phyloP scores from a whole-genome alignment of 2,113 vertebrate genomes.

The Dolichallabes microphthalmus region DNA sequence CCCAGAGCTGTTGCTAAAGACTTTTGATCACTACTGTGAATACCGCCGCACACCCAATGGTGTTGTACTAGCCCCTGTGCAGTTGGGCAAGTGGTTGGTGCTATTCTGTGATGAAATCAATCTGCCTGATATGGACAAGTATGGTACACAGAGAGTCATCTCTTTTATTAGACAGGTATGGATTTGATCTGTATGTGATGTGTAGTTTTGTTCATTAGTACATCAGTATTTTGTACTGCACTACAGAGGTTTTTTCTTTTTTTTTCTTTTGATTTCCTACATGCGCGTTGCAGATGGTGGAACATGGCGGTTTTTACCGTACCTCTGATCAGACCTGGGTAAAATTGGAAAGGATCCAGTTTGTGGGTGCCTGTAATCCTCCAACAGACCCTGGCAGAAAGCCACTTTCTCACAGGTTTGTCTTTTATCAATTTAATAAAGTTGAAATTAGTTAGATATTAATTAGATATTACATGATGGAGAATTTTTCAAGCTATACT shows the following conservation, averaged over 20 bases:
- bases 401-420: constrained; percentile 91
- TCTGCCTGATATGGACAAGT: constrained; percentile 98
- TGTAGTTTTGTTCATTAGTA: not conserved
- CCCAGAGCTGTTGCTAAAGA: constrained; percentile 94
- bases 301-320: constrained; percentile 97
- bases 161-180: constrained; percentile 96
- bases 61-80: constrained; percentile 93
- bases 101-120: constrained; percentile 99
- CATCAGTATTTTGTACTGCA: not conserved
- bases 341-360: constrained; percentile 97
- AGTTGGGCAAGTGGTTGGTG: constrained; percentile 96
- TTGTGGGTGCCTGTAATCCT: constrained; percentile 97
- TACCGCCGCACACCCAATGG: constrained; percentile 94
- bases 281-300: constrained; percentile 85
- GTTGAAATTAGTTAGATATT: not conserved
- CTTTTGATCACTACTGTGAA: constrained; percentile 98
- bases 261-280: not conserved
- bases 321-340: constrained; percentile 98
- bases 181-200: not conserved
- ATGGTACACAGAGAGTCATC: constrained; percentile 96
- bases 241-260: not conserved
- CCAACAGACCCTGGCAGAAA: constrained; percentile 97
- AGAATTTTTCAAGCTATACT: not conserved
- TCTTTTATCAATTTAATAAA: not conserved
- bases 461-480: not conserved